These are phyloP conservation scores for Caenorhabditis inopinata DNA, from an alignment of 1,140 invertebrate genomes.

Conservation along the genomic window DNA sequence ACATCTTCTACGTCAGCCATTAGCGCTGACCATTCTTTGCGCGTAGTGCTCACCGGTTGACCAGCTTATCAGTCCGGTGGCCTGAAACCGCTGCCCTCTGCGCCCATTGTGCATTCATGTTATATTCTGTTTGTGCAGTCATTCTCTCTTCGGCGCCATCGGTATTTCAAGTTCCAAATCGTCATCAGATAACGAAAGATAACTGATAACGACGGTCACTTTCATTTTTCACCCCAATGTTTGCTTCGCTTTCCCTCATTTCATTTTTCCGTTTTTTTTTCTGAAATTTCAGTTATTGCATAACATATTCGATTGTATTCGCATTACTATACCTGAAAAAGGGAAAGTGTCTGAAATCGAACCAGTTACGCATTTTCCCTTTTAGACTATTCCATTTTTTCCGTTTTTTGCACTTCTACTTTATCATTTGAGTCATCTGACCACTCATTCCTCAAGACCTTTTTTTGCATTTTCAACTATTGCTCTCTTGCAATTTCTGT, in stretches of 20 bases:
- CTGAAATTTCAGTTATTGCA: not conserved
- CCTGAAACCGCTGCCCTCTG: conserved; percentile 9
- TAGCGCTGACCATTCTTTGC: not conserved
- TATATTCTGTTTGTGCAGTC: conserved; percentile 27
- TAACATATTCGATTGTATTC: not conserved
- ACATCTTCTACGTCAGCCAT: not conserved
- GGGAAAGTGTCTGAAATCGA: not conserved
- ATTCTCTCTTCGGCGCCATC: not conserved
- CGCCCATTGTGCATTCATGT: conserved; percentile 11
- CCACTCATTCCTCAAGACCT: conserved; percentile 23
- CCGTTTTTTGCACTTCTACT: not conserved
- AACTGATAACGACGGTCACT: conserved; percentile 30
- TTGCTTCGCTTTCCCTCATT: conserved; percentile 10
- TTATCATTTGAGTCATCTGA: conserved; percentile 4
- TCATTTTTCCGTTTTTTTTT: not conserved
- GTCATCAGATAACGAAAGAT: conserved; percentile 12
- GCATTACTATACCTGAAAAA: conserved; percentile 3
- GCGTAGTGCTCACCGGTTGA: not conserved
- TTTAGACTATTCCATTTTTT: not conserved
- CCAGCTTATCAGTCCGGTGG: conserved; percentile 17
- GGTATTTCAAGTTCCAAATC: conserved; percentile 26
- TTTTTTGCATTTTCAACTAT: not conserved
- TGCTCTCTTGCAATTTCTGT: not conserved
- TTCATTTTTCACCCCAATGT: conserved; percentile 9
- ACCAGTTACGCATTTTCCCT: not conserved